These are phyloP conservation scores for Bubo bubo DNA, from an alignment of 2,113 vertebrate species.

Conservation along the genomic window DNA sequence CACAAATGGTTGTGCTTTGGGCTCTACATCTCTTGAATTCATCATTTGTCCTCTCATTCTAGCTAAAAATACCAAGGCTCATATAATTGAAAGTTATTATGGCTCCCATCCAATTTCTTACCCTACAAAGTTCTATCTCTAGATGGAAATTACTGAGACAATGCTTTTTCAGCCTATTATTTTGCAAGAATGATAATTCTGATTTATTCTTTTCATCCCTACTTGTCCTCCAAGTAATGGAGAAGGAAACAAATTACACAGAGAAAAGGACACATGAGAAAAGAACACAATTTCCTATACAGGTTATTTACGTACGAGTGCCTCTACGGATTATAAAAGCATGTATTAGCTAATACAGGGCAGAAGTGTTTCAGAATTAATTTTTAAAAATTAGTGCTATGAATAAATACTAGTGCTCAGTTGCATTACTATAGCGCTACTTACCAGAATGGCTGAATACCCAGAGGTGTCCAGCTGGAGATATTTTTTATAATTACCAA, in stretches of 20 bases:
- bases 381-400: neutral
- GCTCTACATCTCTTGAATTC: neutral
- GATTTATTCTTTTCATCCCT: slow-evolving; percentile 13
- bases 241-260: neutral
- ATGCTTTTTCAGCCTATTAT: slow-evolving; percentile 1
- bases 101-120: neutral
- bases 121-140: neutral
- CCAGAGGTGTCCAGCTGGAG: neutral
- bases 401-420: neutral
- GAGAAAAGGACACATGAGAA: neutral
- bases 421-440: neutral
- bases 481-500: neutral
- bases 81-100: neutral
- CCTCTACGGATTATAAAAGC: neutral
- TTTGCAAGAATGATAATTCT: neutral
- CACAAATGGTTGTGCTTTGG: neutral
- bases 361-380: neutral
- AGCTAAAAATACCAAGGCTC: neutral
- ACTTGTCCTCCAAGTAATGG: neutral
- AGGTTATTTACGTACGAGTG: neutral
- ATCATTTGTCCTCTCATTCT: neutral
- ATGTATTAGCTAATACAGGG: neutral
- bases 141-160: neutral
- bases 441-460: neutral
- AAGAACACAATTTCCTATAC: neutral